Percentiles rank a stretch among this genome's conserved stretches.
Conservation (phyloP, 2,888 invertebrate species). For the Ommatoiulus sabulosus region DNA sequence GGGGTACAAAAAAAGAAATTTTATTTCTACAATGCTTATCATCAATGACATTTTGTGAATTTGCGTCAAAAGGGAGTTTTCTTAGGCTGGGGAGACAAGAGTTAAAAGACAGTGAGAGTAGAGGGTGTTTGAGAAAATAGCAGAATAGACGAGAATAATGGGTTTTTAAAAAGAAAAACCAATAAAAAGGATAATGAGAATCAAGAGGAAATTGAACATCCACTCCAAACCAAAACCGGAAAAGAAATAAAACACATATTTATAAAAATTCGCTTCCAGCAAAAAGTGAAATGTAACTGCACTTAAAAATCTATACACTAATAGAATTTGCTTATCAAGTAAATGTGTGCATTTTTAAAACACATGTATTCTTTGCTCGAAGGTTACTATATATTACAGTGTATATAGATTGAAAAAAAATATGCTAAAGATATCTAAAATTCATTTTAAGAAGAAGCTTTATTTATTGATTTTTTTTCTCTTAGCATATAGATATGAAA, state of each 20-base stretch:
- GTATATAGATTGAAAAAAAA: slow-evolving; percentile 17
- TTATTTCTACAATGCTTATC: slow-evolving; percentile 19
- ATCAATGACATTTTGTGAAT: slow-evolving; percentile 19
- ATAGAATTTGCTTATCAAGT: slow-evolving; percentile 19
- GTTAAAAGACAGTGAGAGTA: slow-evolving; percentile 19
- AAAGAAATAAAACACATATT: not conserved
- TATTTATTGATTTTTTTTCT: slow-evolving; percentile 14
- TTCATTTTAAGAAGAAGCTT: slow-evolving; percentile 19
- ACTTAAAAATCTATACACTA: slow-evolving; percentile 11
- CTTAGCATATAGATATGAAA: slow-evolving; percentile 19
- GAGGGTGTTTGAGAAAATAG: slow-evolving; percentile 19
- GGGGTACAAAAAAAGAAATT: slow-evolving; percentile 19
- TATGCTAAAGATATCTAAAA: slow-evolving; percentile 19
- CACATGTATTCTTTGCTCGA: slow-evolving; percentile 19
- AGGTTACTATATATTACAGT: slow-evolving; percentile 19
- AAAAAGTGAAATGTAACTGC: slow-evolving; percentile 1
- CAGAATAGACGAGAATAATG: not conserved
- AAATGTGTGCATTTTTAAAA: slow-evolving; percentile 10
- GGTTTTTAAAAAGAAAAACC: not conserved
- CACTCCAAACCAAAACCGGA: not conserved
- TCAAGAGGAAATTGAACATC: slow-evolving; percentile 19
- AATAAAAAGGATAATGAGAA: not conserved
- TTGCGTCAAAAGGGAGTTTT: slow-evolving; percentile 19
- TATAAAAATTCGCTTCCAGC: not conserved
- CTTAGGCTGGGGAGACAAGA: slow-evolving; percentile 11